phyloP scores from a whole-genome alignment of 2,113 vertebrate genomes.

The Paraplagusia blochii region DNA sequence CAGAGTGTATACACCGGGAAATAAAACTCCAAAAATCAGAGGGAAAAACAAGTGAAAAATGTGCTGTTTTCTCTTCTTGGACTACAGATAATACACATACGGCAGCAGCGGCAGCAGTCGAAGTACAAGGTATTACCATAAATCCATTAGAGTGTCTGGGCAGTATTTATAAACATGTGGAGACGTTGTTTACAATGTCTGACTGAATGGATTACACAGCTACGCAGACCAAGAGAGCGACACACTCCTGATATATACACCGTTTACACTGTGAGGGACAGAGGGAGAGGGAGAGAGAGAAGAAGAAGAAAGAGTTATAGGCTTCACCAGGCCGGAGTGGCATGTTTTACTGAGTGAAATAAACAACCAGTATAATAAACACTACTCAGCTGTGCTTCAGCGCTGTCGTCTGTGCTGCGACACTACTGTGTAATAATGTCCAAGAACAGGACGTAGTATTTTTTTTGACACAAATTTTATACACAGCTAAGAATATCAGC shows the following conservation, averaged over 20 bases:
- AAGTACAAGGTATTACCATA: slow-evolving; percentile 77
- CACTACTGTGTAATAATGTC: not conserved
- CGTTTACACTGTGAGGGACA: slow-evolving; percentile 68
- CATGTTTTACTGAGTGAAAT: slow-evolving; percentile 71
- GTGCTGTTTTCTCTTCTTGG: slow-evolving; percentile 7
- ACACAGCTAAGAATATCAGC: no score
- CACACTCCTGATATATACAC: slow-evolving; percentile 68
- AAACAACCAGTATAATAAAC: slow-evolving; percentile 73
- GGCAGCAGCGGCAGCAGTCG: slow-evolving; percentile 53
- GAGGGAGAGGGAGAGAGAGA: slow-evolving; percentile 24
- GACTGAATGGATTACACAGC: slow-evolving; percentile 81
- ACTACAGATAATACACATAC: slow-evolving; percentile 10
- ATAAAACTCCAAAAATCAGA: slow-evolving; percentile 35
- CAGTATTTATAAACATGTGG: slow-evolving; percentile 79
- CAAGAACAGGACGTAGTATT: not conserved
- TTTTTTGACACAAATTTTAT: no score
- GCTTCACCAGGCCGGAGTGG: slow-evolving; percentile 56
- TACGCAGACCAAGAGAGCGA: slow-evolving; percentile 73
- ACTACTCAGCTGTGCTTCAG: slow-evolving; percentile 43
- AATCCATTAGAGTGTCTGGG: slow-evolving; percentile 79
- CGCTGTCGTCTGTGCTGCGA: slow-evolving; percentile 33
- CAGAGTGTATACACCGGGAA: slow-evolving; percentile 21
- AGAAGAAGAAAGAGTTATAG: slow-evolving; percentile 34
- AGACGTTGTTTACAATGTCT: slow-evolving; percentile 80
- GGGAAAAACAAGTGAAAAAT: slow-evolving; percentile 34